Evolutionary conservation across 2,113 vertebrate species (phyloP).

Genomic region (Sapajus apella): DNA sequence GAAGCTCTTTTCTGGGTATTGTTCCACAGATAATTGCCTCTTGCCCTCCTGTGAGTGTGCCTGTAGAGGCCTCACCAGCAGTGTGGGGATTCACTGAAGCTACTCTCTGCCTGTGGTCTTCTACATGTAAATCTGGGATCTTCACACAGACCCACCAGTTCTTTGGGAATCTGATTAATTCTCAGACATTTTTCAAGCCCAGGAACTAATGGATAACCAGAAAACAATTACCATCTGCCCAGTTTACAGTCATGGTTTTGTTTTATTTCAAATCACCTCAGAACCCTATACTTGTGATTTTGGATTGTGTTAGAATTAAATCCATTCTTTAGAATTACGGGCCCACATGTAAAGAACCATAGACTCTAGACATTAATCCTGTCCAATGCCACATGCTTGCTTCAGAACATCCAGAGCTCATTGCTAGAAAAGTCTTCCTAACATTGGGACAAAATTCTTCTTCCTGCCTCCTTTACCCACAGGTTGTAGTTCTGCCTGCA

Average conservation of each 20-base stretch:
- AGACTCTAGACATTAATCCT: background rate
- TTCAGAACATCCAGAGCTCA: background rate
- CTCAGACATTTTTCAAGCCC: background rate
- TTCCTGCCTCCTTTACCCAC: background rate
- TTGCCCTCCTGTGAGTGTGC: background rate
- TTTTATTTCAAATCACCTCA: slow-evolving; percentile 14
- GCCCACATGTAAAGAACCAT: background rate
- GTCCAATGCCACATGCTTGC: background rate
- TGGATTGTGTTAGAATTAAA: background rate
- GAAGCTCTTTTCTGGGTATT: background rate
- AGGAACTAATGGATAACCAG: background rate
- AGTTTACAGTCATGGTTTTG: background rate
- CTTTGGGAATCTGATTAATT: background rate
- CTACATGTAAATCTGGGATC: background rate
- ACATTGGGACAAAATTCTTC: background rate
- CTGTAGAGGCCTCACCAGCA: background rate
- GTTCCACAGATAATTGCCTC: background rate
- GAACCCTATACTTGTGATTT: background rate
- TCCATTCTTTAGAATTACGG: background rate
- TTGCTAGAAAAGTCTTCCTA: slow-evolving; percentile 21
- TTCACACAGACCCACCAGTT: background rate
- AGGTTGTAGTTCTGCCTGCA: slow-evolving; percentile 24
- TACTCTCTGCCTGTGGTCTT: background rate
- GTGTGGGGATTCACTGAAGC: background rate
- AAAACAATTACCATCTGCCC: background rate